Evolutionary conservation across 2,888 invertebrate species (phyloP), one percentile per base, ranked within the genome.

Genomic region (Clunio marinus): DNA sequence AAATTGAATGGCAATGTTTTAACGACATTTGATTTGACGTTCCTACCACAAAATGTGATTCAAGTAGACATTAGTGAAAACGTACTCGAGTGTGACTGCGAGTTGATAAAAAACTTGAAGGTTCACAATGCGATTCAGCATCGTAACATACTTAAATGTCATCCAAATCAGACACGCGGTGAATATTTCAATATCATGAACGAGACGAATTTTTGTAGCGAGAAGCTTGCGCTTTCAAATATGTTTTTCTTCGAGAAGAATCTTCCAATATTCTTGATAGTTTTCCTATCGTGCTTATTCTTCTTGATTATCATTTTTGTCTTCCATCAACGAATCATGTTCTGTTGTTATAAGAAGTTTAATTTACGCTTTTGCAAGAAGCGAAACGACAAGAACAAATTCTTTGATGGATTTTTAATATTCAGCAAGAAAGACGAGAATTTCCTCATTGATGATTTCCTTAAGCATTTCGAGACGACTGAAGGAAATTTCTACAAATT

Each of bases 341-440:
- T 68, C 28, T 68, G 68, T 27, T 68, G 68, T 41, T 68, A 68
- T 22, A 68, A 68, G 22, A 68, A 68, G 20, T 68, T 68, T 41
- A 68, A 68, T 45, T 58, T 68, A 17, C 46, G 68, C 25, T 58
- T 68, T 8, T 68, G 13, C 22, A 58, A 58, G 13, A 57, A 41
- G n/a, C 68, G 68, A 22, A 68, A 68, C 27, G 68, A 68, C 46
- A 68, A 68, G 27, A 68, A 68, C 32, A 68, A 68, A 58, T 68
- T 68, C 32, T 68, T 68, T 27, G 68, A 68, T 37, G 68, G 68
- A 41, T 68, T 68, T 13, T 13, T 68, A 10, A 15, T 68, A 5
- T 68, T 68, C n/a, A 68, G 68, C 15, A 68, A 68, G 25, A 68
- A 68, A 17, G 68, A 68, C 13, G 68, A 68, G 8, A 68, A 68